Evolutionary conservation across 2,113 vertebrate species (phyloP).

Genomic region (Ardeotis arabs): DNA sequence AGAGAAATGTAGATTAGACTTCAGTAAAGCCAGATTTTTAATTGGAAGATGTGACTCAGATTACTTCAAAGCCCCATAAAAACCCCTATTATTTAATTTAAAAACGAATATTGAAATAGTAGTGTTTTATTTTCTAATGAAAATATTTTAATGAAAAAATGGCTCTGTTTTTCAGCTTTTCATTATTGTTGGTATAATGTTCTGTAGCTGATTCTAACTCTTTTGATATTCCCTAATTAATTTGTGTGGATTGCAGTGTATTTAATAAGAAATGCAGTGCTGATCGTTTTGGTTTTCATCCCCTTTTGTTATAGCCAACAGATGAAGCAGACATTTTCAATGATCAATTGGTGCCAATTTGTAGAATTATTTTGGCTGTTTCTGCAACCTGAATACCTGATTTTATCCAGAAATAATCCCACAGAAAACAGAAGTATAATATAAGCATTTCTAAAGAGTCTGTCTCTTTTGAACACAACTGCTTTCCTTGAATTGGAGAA

Average conservation of each 20-base stretch:
- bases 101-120: not conserved
- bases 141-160: not conserved
- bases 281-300: not conserved
- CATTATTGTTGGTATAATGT: not conserved
- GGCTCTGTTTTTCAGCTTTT: not conserved
- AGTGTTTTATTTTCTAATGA: not conserved
- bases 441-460: not conserved
- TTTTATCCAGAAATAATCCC: slow-evolving; percentile 13
- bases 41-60: not conserved
- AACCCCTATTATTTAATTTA: not conserved
- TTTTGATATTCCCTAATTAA: not conserved
- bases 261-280: not conserved
- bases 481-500: not conserved
- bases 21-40: slow-evolving; percentile 3
- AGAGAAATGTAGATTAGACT: not conserved
- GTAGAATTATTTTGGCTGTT: not conserved
- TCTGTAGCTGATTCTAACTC: not conserved
- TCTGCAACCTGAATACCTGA: not conserved
- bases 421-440: not conserved
- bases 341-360: not conserved
- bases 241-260: not conserved
- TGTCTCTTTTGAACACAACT: not conserved
- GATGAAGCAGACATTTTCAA: not conserved
- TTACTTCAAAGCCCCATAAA: not conserved
- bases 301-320: not conserved